These are phyloP conservation scores for Ptychochromis oligacanthus DNA, from an alignment of 2,113 vertebrate genomes.

Conservation along the genomic window DNA sequence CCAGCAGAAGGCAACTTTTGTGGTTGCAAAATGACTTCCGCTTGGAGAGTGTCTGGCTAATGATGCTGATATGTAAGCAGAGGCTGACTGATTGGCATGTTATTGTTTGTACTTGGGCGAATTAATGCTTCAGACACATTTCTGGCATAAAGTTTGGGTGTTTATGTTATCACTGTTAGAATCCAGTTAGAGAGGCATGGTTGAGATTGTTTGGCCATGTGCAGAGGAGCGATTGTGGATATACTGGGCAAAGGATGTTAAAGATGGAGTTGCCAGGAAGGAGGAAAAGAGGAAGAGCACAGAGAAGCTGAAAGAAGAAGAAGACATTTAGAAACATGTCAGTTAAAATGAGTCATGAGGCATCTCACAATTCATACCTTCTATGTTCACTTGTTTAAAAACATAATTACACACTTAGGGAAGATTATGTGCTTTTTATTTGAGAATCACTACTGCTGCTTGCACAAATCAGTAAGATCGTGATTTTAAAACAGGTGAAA, in stretches of 20 bases:
- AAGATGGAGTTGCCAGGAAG: neutral
- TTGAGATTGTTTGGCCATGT: neutral
- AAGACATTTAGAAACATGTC: neutral
- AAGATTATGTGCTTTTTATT: neutral
- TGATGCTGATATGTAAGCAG: neutral
- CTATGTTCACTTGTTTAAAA: neutral
- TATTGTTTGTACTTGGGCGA: neutral
- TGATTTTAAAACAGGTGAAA: neutral
- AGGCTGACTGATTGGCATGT: neutral
- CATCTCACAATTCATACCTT: neutral
- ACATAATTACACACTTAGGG: neutral
- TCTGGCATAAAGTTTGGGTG: neutral
- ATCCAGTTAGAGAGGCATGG: neutral
- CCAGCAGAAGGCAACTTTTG: neutral
- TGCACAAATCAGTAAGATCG: neutral
- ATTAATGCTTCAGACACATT: neutral
- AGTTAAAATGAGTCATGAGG: neutral
- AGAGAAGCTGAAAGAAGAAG: neutral
- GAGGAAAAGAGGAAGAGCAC: neutral
- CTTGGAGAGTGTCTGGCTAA: neutral
- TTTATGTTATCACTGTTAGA: neutral
- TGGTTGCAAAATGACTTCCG: neutral
- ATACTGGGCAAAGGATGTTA: neutral
- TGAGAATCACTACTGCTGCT: neutral
- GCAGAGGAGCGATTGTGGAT: neutral